phyloP scores from a whole-genome alignment of 2,888 invertebrate genomes.

The Amiota mariae region DNA sequence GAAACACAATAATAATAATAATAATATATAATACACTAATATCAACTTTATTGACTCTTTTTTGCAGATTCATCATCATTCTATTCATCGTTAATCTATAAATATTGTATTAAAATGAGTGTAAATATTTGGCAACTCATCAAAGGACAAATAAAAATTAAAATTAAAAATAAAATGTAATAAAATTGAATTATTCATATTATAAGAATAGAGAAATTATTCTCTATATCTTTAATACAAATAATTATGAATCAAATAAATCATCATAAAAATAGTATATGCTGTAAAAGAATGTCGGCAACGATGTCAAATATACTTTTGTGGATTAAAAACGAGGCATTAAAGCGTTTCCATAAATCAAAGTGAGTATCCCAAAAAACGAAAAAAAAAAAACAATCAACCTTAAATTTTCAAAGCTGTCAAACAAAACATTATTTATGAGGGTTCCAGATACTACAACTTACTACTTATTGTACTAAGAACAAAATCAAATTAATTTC shows the following conservation, averaged over 20 bases:
- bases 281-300: conserved; percentile 21
- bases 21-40: neutral
- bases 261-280: neutral
- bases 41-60: neutral
- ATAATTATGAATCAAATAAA: neutral
- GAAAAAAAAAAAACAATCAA: no score
- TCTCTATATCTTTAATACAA: no score
- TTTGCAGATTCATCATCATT: conserved; percentile 3
- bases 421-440: conserved; percentile 14
- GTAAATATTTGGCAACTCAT: conserved; percentile 16
- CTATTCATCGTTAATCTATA: neutral
- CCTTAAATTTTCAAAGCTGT: neutral
- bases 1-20: neutral
- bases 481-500: conserved; percentile 21
- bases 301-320: conserved; percentile 48
- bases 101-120: conserved; percentile 1
- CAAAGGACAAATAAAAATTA: conserved; percentile 9
- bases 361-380: conserved; percentile 50
- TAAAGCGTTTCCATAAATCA: conserved; percentile 58
- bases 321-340: conserved; percentile 50
- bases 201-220: neutral
- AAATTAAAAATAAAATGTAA: conserved; percentile 4
- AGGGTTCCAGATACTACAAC: no score
- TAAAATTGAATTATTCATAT: neutral
- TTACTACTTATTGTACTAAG: neutral